Conservation (phyloP, 2,888 invertebrate genomes). For the Ophion slaviceki region DNA sequence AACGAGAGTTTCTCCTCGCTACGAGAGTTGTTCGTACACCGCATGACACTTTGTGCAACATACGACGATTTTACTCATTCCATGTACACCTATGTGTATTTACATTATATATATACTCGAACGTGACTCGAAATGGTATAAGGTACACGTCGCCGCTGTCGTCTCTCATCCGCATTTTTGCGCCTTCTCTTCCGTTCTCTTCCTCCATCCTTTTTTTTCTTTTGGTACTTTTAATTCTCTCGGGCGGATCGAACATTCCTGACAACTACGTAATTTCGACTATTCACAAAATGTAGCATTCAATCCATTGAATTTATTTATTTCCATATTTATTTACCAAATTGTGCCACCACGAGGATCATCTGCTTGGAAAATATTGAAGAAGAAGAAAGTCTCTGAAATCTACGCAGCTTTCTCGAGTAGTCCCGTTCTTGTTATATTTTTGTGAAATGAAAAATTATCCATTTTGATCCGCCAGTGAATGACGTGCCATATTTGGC, state of each 20-base stretch:
- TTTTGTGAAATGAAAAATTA: no score
- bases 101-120: conserved; percentile 4
- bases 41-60: conserved; percentile 40
- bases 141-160: conserved; percentile 51
- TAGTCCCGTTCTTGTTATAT: no score
- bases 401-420: no score
- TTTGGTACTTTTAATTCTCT: not conserved
- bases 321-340: no score
- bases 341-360: no score
- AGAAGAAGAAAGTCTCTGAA: no score
- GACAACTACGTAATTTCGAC: not conserved
- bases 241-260: conserved; percentile 37
- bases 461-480: no score
- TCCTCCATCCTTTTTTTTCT: conserved; percentile 6
- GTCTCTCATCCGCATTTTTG: conserved; percentile 41
- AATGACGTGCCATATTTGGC: no score
- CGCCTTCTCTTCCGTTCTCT: conserved; percentile 8
- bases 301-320: not conserved
- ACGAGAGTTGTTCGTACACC: conserved; percentile 26
- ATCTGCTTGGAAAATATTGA: no score
- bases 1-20: conserved; percentile 21
- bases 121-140: conserved; percentile 68
- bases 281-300: not conserved
- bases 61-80: conserved; percentile 25
- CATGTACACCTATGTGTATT: not conserved